Conservation (phyloP, 2,113 vertebrate genomes). For the Leucoraja erinaceus region DNA sequence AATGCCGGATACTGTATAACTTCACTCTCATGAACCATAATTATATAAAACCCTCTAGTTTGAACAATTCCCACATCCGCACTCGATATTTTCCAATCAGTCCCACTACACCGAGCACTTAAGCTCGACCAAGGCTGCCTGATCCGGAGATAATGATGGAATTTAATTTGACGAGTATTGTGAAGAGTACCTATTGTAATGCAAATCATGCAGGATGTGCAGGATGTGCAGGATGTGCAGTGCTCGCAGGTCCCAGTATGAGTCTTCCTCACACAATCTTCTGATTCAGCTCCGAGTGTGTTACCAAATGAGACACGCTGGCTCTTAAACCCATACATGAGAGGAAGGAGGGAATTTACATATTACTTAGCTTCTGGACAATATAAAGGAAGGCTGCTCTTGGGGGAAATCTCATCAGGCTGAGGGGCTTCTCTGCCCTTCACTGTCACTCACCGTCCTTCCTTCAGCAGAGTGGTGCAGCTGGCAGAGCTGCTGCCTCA, state of each 20-base stretch:
- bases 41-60: neutral
- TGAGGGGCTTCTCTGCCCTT: neutral
- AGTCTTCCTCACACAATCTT: neutral
- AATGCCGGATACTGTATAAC: neutral
- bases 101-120: neutral
- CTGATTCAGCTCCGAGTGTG: neutral
- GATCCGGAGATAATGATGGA: neutral
- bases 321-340: neutral
- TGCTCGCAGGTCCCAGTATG: neutral
- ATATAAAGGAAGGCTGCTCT: neutral
- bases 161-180: neutral
- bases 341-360: neutral
- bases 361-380: neutral
- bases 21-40: neutral
- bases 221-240: too few relatives aligned
- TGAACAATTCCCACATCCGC: neutral
- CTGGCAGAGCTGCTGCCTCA: too few relatives aligned
- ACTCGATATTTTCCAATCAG: neutral
- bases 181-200: neutral
- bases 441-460: too few relatives aligned
- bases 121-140: neutral
- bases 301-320: neutral
- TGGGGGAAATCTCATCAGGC: neutral
- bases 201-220: neutral
- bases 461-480: too few relatives aligned